Evolutionary conservation across 2,888 invertebrate genomes (phyloP), one percentile per base, ranked within the genome.

Genomic region (Scaptomyza polygonia): DNA sequence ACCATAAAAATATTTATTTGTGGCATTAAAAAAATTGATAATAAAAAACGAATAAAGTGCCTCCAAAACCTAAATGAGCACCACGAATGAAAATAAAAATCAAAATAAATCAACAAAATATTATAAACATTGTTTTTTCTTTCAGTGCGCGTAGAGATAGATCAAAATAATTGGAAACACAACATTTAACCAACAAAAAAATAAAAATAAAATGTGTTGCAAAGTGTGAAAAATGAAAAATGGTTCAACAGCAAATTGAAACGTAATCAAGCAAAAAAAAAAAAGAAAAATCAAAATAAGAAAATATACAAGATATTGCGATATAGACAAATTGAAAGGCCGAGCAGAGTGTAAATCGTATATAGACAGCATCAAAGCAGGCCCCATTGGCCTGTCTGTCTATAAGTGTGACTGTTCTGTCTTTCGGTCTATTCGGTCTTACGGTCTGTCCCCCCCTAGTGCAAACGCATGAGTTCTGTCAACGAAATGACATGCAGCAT

Each of bases 401-500:
- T 53, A 42, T 48, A 61, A 56, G 61, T 56, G 40, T 45, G 58
- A 48, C 59, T 18, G 70, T 65, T 51, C 27, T 21, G 54, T 54
- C 53, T 7, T 29, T 34, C 55, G 14, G 55, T 54, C 57, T 34
- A 51, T 45, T 36, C 14, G 47, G 61, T 27, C 42, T 27, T 52
- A 58, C 30, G 32, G 29, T 64, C 56, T 51, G 52, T 48, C 5
- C 44, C 65, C 72, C 51, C 57, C 63, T 61, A 63, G 56, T 57
- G 58, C 59, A 63, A 72, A 75, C 79, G 84, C 81, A 74, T 83
- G 81, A 83, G 72, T 77, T 84, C 86, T 86, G 85, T 86, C 86
- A 84, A 84, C 84, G 82, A 76, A 85, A 79, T 85, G 85, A 85
- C 87, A 85, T 79, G 85, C 86, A 79, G 86, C 85, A 85, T 83